Base-by-base conservation (phyloP, 2,113 vertebrate species). In the Triplophysa dalaica region DNA sequence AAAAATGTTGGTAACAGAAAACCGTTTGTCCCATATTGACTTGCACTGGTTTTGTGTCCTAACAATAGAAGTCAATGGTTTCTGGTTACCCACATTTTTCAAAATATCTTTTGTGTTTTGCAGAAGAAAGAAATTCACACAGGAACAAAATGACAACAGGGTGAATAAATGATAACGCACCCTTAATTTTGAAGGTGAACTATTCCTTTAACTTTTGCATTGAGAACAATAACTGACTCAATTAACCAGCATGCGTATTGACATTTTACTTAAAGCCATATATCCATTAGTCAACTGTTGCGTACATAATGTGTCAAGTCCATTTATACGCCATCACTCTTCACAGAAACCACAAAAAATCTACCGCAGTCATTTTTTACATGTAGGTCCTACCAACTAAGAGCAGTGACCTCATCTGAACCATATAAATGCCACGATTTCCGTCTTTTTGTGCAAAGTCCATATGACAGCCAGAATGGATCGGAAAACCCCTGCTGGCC, bases 401-500 rank as follows among this genome's bases (percentile, higher is more conserved):
- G 41, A 43, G 10, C 45, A 63, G 21, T 26, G 24, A 58, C 19
- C 54, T 58, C 10, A 75, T 62, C 45, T 63, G 60, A 75, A 38
- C 56, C 16, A 2, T 63, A 74, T 19, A 65, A 43, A 67, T 22
- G 22, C 21, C 22, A 5, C 58, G 19, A 33, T 54, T 12, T 54
- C 21, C 24, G 8, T 22, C 5, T 45, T 60, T 69, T 74, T 45
- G 22, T 64, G 22, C 66, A 52, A 21, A 64, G 33, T 38, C 45
- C 54, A 24, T 48, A 22, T 14, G 58, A 69, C 66, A 29, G 4
- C 43, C 17, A 43, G n/a, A 77, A 45, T 64, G 21, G 33, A 66
- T 77, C 16, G 82, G 82, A 84, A 84, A 84, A 81, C 50, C 78
- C 78, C 43, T 73, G 54, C 78, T 74, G 81, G 56, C 73, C 56